phyloP scores from a whole-genome alignment of 2,797 vertebrate genomes.

The Microtus californicus region DNA sequence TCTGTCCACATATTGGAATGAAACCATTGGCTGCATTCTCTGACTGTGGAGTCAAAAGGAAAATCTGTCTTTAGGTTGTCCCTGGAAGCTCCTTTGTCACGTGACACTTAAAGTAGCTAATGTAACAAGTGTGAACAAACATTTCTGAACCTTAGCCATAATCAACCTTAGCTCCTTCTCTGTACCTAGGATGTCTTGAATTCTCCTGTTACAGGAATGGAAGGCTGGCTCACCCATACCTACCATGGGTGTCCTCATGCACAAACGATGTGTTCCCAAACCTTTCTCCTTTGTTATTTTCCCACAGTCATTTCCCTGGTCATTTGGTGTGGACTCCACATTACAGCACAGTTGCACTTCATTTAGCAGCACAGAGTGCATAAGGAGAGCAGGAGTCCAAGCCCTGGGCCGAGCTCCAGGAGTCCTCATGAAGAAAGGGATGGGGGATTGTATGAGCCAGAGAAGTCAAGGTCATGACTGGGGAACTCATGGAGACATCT shows the following conservation, averaged over 20 bases:
- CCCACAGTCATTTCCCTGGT: not conserved
- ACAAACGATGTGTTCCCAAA: not conserved
- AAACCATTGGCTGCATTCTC: not conserved
- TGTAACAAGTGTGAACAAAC: not conserved
- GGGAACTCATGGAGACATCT: too few species aligned
- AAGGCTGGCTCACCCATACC: not conserved
- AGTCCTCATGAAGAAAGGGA: too few species aligned
- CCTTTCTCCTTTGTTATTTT: not conserved
- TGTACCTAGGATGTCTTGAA: too few species aligned
- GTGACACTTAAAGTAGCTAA: too few species aligned
- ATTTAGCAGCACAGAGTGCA: not conserved
- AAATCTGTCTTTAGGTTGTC: not conserved
- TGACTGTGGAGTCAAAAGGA: not conserved
- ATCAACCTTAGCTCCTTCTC: too few species aligned
- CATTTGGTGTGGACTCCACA: not conserved
- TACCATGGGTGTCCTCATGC: not conserved
- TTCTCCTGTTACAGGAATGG: not conserved
- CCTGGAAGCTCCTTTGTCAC: too few species aligned
- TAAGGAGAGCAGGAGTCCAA: not conserved
- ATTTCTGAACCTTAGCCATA: not conserved
- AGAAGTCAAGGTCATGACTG: too few species aligned
- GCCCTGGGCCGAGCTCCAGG: too few species aligned
- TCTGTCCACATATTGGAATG: not conserved
- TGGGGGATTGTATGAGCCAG: too few species aligned
- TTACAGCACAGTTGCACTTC: not conserved